phyloP scores from a whole-genome alignment of 2,113 vertebrate genomes.

The Rhabdornis inornatus region DNA sequence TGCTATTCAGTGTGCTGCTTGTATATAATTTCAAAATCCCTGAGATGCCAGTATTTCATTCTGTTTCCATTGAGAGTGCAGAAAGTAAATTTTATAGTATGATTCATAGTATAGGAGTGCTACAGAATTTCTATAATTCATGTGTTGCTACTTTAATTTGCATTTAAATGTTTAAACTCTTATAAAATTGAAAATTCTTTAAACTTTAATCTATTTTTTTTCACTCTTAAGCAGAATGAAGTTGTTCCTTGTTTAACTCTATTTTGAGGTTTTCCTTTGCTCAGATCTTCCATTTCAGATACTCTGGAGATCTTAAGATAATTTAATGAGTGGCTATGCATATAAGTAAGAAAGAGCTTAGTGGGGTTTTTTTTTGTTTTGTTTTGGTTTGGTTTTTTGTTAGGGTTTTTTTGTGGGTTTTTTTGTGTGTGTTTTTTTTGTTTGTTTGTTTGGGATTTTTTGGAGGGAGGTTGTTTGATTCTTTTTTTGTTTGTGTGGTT shows the following conservation, averaged over 20 bases:
- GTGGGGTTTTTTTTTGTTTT: background rate
- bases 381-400: background rate
- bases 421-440: background rate
- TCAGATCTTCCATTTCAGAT: slow-evolving; percentile 15
- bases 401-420: fast-evolving
- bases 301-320: background rate
- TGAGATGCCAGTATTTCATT: background rate
- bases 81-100: background rate
- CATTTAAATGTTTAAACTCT: slow-evolving; percentile 41
- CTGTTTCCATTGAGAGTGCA: background rate
- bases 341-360: background rate
- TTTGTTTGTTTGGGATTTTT: too few species aligned
- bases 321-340: background rate
- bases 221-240: background rate
- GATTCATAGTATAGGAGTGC: background rate
- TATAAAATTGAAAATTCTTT: slow-evolving; percentile 13
- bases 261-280: slow-evolving; percentile 24
- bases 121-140: background rate
- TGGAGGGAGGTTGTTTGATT: background rate
- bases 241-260: slow-evolving; percentile 1
- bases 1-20: slow-evolving; percentile 16
- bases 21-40: background rate
- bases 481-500: background rate
- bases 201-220: background rate
- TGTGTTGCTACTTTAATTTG: background rate